phyloP scores from a whole-genome alignment of 2,888 invertebrate species.

The Sepioteuthis lessoniana region DNA sequence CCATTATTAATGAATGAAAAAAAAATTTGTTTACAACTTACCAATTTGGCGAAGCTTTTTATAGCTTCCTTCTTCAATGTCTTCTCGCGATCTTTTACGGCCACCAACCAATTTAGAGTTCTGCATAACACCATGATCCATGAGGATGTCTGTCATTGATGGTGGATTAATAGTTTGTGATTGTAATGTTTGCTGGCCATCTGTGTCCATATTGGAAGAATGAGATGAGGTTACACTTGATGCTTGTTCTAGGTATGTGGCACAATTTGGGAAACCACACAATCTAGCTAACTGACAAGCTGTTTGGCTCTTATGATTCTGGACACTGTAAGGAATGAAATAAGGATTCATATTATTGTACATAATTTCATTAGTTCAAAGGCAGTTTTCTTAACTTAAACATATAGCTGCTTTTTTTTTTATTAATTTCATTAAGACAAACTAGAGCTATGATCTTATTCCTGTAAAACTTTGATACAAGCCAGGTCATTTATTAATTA shows the following conservation, averaged over 20 bases:
- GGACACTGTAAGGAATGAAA: slow-evolving; percentile 59
- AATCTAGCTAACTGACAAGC: slow-evolving; percentile 64
- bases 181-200: slow-evolving; percentile 51
- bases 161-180: slow-evolving; percentile 47
- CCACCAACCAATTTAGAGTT: slow-evolving; percentile 60
- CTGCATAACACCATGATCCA: slow-evolving; percentile 52
- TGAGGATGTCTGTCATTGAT: slow-evolving; percentile 52
- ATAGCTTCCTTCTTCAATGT: slow-evolving; percentile 57
- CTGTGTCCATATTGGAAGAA: slow-evolving; percentile 58
- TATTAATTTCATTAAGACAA: no score
- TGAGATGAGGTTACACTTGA: slow-evolving; percentile 52
- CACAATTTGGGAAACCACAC: slow-evolving; percentile 64
- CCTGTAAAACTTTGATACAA: no score
- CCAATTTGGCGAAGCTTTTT: slow-evolving; percentile 57
- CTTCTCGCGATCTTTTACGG: slow-evolving; percentile 64
- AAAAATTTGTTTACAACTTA: slow-evolving; percentile 48
- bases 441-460: no score
- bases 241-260: slow-evolving; percentile 62
- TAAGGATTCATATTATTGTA: not conserved
- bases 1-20: not conserved
- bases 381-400: no score
- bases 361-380: no score
- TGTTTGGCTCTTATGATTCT: slow-evolving; percentile 64
- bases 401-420: no score
- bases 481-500: no score